Percentiles rank a stretch among this genome's conserved stretches.
phyloP scores from a whole-genome alignment of 2,888 invertebrate species.

The Machimus rusticus region DNA sequence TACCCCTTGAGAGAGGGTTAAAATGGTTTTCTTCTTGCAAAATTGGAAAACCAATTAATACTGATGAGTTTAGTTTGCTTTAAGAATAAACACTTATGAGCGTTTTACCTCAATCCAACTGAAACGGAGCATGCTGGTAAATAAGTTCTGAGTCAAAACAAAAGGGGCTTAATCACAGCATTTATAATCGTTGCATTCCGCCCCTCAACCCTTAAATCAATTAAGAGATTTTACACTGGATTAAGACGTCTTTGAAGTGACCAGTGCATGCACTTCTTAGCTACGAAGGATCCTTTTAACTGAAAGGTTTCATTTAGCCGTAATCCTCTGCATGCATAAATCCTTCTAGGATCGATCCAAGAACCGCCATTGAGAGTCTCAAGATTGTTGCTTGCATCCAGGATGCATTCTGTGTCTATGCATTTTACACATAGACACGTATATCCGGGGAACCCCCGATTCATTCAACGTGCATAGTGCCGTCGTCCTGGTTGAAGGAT shows the following conservation, averaged over 20 bases:
- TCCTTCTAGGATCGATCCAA: neutral
- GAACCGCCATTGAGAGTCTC: neutral
- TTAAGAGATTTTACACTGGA: neutral
- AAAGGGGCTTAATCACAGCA: neutral
- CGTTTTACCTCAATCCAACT: neutral
- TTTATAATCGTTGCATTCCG: neutral
- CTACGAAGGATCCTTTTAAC: neutral
- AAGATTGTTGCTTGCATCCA: neutral
- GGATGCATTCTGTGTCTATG: neutral
- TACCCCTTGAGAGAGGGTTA: neutral
- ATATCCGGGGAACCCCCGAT: neutral
- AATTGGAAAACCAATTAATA: neutral
- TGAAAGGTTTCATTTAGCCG: neutral
- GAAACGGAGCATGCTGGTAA: neutral
- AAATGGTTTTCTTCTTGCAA: neutral
- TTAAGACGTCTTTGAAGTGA: neutral
- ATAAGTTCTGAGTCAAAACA: neutral
- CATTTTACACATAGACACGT: neutral
- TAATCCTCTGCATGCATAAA: neutral
- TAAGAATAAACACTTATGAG: neutral
- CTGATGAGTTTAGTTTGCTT: neutral
- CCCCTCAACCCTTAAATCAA: neutral
- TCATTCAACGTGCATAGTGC: neutral
- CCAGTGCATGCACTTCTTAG: neutral
- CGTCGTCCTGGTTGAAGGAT: neutral